Conservation (phyloP, 2,797 vertebrate species). For the Natrix natrix region DNA sequence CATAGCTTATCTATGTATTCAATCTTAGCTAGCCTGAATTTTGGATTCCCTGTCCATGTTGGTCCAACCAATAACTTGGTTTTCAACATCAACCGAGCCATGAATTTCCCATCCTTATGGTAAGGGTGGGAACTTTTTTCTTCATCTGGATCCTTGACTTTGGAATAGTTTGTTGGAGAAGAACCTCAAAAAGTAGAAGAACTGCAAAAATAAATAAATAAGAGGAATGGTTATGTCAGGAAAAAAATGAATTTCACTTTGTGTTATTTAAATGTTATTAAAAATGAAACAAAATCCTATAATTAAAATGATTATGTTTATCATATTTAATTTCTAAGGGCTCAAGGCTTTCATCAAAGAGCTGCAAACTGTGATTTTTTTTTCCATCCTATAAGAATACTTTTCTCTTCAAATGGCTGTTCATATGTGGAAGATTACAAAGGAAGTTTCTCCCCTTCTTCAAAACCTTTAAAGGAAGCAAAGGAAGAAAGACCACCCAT, state of each 20-base stretch:
- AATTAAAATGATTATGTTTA: not conserved
- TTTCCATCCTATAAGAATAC: not conserved
- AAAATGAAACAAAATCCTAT: not conserved
- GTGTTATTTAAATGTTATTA: not conserved
- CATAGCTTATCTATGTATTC: not conserved
- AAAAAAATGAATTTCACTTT: not conserved
- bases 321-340: not conserved
- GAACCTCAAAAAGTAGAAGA: not conserved
- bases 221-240: not conserved
- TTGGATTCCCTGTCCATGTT: not conserved
- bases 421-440: not conserved
- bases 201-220: not conserved
- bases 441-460: not conserved
- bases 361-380: not conserved
- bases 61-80: not conserved
- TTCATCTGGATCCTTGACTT: not conserved
- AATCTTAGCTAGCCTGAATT: not conserved
- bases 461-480: not conserved
- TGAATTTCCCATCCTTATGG: not conserved
- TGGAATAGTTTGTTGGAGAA: not conserved
- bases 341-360: not conserved
- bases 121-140: not conserved
- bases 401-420: not conserved
- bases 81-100: not conserved
- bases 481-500: not conserved